Evolutionary conservation across 2,113 vertebrate genomes (phyloP).

Genomic region (Siniperca knerii): DNA sequence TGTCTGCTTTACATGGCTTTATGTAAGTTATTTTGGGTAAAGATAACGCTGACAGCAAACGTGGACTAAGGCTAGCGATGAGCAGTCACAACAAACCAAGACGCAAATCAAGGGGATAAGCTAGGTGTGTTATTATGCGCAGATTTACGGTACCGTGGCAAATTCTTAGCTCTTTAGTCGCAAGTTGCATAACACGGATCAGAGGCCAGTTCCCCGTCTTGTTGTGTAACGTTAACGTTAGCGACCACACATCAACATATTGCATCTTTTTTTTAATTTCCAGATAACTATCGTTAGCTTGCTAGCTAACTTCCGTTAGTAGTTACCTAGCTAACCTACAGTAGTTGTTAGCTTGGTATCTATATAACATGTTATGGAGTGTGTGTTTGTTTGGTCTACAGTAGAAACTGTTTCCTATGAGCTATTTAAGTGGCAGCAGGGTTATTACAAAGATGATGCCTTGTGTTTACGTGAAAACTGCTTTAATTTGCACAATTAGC

Average conservation of each 20-base stretch:
- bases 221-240: background rate
- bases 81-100: slow-evolving; percentile 22
- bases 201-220: rapidly evolving
- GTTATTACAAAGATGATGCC: background rate
- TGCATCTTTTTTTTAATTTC: background rate
- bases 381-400: background rate
- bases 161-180: too few species aligned
- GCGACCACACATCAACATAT: too few species aligned
- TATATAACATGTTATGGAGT: background rate
- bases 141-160: background rate
- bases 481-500: background rate
- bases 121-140: background rate
- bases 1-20: background rate
- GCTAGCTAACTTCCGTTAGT: slow-evolving; percentile 8
- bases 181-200: rapidly evolving
- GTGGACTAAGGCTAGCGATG: background rate
- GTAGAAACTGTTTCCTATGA: background rate
- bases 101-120: background rate
- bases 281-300: background rate
- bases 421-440: background rate
- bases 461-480: too few species aligned
- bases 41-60: background rate
- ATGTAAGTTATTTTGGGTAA: background rate
- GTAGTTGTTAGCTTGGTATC: background rate
- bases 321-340: background rate